phyloP scores from a whole-genome alignment of 1,140 invertebrate species.

The Trichonephila inaurata region DNA sequence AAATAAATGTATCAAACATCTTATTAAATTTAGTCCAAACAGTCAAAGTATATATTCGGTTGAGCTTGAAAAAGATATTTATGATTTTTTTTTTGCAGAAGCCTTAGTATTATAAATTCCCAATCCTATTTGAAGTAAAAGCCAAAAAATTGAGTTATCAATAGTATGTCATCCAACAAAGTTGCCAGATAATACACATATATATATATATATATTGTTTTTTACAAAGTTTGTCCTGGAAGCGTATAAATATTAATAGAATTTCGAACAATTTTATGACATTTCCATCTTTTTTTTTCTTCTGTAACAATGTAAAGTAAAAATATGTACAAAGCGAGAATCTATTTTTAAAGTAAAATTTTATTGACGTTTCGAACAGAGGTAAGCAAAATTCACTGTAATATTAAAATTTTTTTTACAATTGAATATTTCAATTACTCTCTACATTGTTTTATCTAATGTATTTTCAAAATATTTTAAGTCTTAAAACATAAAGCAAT shows the following conservation, averaged over 20 bases:
- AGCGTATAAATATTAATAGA: not conserved
- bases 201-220: not conserved
- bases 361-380: no score
- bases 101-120: not conserved
- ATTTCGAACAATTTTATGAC: not conserved
- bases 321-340: no score
- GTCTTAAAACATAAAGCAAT: no score
- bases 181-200: not conserved
- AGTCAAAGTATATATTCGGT: not conserved
- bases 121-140: not conserved
- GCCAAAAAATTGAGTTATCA: not conserved
- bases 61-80: not conserved
- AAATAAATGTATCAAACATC: slow-evolving; percentile 24
- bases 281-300: not conserved
- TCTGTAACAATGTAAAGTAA: no score
- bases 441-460: no score
- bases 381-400: no score
- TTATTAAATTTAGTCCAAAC: slow-evolving; percentile 35
- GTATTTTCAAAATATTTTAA: no score
- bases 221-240: not conserved
- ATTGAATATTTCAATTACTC: no score
- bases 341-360: no score
- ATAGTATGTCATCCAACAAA: not conserved
- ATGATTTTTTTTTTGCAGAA: not conserved
- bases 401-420: no score